Evolutionary conservation across 2,888 invertebrate species (phyloP).

Genomic region (Eumacrocentrus americanus): DNA sequence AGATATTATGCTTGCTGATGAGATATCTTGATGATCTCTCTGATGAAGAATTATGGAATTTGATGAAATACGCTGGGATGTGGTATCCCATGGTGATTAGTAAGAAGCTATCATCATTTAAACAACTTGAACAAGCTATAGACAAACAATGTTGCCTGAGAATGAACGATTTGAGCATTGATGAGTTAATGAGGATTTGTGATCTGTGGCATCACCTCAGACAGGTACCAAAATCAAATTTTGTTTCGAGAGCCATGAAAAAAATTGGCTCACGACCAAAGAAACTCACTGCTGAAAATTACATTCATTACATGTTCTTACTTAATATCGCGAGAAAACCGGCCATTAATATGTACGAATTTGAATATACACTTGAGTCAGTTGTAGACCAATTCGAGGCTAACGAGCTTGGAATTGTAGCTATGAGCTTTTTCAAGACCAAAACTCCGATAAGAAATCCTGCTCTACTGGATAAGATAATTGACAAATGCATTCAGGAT

Average conservation of each 20-base stretch:
- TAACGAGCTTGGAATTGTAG: conserved; percentile 74
- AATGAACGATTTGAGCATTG: conserved; percentile 63
- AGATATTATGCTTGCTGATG: conserved; percentile 58
- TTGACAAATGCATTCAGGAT: conserved; percentile 64
- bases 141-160: conserved; percentile 69
- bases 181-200: conserved; percentile 66
- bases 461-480: conserved; percentile 63
- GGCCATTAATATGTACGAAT: conserved; percentile 69
- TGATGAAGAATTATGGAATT: conserved; percentile 65
- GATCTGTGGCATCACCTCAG: conserved; percentile 72
- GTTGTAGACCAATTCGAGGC: conserved; percentile 66
- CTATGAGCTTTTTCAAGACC: conserved; percentile 81
- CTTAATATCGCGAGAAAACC: conserved; percentile 68
- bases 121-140: conserved; percentile 71
- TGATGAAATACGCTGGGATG: conserved; percentile 64
- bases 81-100: conserved; percentile 63
- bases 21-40: conserved; percentile 62
- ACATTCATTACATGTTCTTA: conserved; percentile 73
- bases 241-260: conserved; percentile 63
- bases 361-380: conserved; percentile 67
- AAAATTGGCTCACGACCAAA: conserved; percentile 65
- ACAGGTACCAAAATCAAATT: conserved; percentile 66
- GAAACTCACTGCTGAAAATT: conserved; percentile 67
- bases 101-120: conserved; percentile 66
- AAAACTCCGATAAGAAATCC: conserved; percentile 68